phyloP scores from a whole-genome alignment of 2,888 invertebrate species.

The Drosophila sordidula region DNA sequence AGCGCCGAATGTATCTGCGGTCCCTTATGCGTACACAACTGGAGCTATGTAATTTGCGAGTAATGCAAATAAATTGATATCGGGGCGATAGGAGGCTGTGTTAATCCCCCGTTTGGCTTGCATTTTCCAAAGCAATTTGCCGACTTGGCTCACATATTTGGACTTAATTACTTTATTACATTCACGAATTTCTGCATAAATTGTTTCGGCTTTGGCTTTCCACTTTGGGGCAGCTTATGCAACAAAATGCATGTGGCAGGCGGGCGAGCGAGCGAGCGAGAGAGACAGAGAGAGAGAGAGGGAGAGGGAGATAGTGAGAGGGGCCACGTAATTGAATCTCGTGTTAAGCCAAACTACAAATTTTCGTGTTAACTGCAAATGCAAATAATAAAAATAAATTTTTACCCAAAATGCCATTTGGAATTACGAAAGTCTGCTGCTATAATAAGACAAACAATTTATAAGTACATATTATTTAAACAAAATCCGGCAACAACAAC shows the following conservation, averaged over 20 bases:
- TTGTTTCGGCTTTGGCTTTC: slow-evolving; percentile 32
- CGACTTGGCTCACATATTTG: slow-evolving; percentile 41
- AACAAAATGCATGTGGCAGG: slow-evolving; percentile 40
- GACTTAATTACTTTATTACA: slow-evolving; percentile 67
- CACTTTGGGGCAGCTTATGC: slow-evolving; percentile 49
- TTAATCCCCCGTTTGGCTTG: slow-evolving; percentile 11
- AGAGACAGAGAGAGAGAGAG: background rate
- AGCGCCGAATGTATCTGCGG: slow-evolving; percentile 17
- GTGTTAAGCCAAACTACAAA: slow-evolving; percentile 37
- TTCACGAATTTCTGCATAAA: slow-evolving; percentile 51
- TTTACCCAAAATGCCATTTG: slow-evolving; percentile 32
- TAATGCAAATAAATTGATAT: slow-evolving; percentile 40
- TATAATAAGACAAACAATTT: slow-evolving; percentile 39
- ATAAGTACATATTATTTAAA: slow-evolving; percentile 57
- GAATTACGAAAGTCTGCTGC: slow-evolving; percentile 46
- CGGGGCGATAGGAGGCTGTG: slow-evolving; percentile 4
- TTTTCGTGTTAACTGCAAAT: slow-evolving; percentile 61
- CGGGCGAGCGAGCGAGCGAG: slow-evolving; percentile 1
- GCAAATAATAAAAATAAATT: slow-evolving; percentile 50
- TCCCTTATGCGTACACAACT: too few species aligned
- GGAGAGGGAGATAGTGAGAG: background rate
- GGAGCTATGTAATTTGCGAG: too few species aligned
- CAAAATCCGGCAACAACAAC: slow-evolving; percentile 29
- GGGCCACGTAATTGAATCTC: slow-evolving; percentile 54
- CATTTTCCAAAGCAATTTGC: slow-evolving; percentile 16